Evolutionary conservation across 92 coral and sea anemone species (phyloP), one percentile per base, ranked within the genome.

Genomic region (Epizoanthus scotinus): DNA sequence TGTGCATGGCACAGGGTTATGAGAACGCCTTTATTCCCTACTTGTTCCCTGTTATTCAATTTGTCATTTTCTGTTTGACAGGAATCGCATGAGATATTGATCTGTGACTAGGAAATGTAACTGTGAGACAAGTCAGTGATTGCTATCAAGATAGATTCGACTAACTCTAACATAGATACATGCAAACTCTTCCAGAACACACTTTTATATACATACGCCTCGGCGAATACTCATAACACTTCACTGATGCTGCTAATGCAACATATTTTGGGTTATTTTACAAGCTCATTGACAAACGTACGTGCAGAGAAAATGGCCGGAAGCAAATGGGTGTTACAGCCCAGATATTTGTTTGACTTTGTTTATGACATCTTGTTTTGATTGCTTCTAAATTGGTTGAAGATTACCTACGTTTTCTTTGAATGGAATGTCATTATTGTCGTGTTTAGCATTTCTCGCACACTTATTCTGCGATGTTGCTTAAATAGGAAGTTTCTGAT

Each of bases 1-100:
- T 19, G 22, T 31, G 47, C 77, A 20, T 40, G 6, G 9, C 26
- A 21, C 59, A 31, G 36, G 27, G 6, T n/a, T 47, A 0, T 24
- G 28, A 8, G 53, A 21, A 70, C 49, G 13, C 77, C 21, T 70
- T 70, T 70, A 60, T 70, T 9, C 25, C 17, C 27, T 70, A 70
- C 47, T 70, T 70, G 47, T 34, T 70, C 49, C 21, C 55, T 44
- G 26, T 19, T 70, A 29, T 26, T 26, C 17, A 2, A 22, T n/a
- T 49, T 27, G 77, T 49, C 59, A 47, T 57, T 42, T 57, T 57
- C 38, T 29, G 58, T 24, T 7, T 49, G 7, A 18, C 20, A 70
- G n/a, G 22, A 40, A 20, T 22, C 52, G 52, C 52, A 47, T 47
- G 9, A 13, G 2, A 47, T 1, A 7, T 9, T 10, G 52, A 10